phyloP scores from a whole-genome alignment of 1,140 invertebrate genomes.

The Drosophila mojavensis region DNA sequence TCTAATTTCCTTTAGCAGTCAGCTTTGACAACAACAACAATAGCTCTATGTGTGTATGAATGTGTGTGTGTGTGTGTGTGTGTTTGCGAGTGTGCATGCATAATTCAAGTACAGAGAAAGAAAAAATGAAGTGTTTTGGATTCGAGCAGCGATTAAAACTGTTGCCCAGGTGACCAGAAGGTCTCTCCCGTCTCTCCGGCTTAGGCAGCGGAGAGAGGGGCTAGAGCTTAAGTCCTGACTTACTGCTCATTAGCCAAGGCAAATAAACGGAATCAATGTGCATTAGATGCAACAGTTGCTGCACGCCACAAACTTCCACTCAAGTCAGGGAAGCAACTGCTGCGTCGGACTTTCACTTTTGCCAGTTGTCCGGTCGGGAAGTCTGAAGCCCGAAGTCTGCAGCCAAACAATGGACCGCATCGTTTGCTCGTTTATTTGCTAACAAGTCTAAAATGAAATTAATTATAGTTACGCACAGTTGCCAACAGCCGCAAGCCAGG shows the following conservation, averaged over 20 bases:
- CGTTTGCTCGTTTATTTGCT: slow-evolving; percentile 81
- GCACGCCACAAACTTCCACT: background rate
- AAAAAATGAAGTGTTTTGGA: background rate
- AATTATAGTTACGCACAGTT: slow-evolving; percentile 80
- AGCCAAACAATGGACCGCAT: slow-evolving; percentile 64
- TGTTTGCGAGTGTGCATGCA: slow-evolving; percentile 18
- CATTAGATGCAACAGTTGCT: background rate
- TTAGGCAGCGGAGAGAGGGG: too few species aligned
- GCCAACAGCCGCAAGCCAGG: slow-evolving; percentile 38
- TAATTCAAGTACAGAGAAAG: slow-evolving; percentile 30
- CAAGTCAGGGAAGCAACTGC: background rate
- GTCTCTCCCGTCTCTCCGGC: background rate
- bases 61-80: slow-evolving; percentile 10
- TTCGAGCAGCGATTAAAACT: background rate
- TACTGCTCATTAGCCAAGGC: slow-evolving; percentile 1
- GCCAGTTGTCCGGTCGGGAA: background rate
- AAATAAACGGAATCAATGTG: background rate
- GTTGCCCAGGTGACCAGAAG: slow-evolving; percentile 24
- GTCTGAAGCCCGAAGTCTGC: slow-evolving; percentile 14
- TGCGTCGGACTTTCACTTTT: slow-evolving; percentile 20
- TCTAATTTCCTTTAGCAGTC: slow-evolving; percentile 44
- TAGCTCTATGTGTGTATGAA: background rate
- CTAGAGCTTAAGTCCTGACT: background rate
- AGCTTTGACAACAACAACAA: slow-evolving; percentile 14
- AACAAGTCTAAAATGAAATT: slow-evolving; percentile 82